Evolutionary conservation across 2,113 vertebrate species (phyloP), one percentile per base, ranked within the genome.

Genomic region (Micromys minutus): DNA sequence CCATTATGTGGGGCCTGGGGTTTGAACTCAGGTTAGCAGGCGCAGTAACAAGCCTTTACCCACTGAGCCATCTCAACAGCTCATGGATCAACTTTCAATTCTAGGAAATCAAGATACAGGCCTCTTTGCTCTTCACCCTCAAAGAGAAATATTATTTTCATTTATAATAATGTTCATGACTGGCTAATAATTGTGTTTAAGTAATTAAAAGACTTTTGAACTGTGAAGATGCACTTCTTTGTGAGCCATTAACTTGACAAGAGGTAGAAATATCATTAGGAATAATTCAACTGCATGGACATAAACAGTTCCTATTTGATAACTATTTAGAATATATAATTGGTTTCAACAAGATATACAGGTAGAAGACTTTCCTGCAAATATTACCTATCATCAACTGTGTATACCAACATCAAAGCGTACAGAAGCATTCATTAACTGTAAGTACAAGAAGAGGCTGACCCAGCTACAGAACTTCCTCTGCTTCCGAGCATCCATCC

Each of bases 301-400:
- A 39, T 42, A 9, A 87, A 9, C 21, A 72, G 45, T 31, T 72
- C 13, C 9, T n/a, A 88, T 31, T 72, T 57, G 59, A 42, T 61
- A 93, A 93, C 94, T 89, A 61, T 52, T 81, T 74, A n/a, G 74
- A 92, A 93, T 24, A 45, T 89, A 80, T 65, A 26, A 93, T 12
- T 16, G 8, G 69, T 50, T 87, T 91, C 85, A 59, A n/a, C 47
- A 79, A 65, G 87, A 96, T 89, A 91, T 17, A 87, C 7, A 24
- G 36, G 69, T 47, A 71, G 42, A 76, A 52, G 36, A 84, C 16
- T 15, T 89, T 55, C 84, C 29, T 50, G 10, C 24, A 86, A 91
- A 86, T 86, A 76, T 13, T 9, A 36, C 47, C 17, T 31, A 47
- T 3, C 15, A 45, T 93, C 45, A 69, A 59, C 83, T 92, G 81